Evolutionary conservation across 2,113 vertebrate genomes (phyloP).

Genomic region (Cairina moschata): DNA sequence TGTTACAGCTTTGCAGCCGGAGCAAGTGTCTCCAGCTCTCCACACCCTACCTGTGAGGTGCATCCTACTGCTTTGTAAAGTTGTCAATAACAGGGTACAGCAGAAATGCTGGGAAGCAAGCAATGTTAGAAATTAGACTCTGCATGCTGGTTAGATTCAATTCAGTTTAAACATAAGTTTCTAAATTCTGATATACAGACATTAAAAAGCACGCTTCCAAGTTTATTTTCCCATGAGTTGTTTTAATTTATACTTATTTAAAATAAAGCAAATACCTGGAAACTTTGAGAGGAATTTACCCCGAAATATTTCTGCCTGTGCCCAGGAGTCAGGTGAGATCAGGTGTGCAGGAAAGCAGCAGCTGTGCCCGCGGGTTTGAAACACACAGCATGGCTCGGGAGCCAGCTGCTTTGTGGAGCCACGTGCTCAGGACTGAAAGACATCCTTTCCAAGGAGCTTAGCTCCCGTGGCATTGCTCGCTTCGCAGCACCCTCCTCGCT

Average conservation of each 20-base stretch:
- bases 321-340: neutral
- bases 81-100: neutral
- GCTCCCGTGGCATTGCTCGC: neutral
- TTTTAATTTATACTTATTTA: neutral
- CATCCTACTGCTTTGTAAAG: neutral
- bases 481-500: neutral
- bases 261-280: neutral
- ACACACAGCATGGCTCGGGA: neutral
- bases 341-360: neutral
- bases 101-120: neutral
- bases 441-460: neutral
- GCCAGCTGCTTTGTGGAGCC: neutral
- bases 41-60: neutral
- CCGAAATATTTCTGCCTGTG: neutral
- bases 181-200: neutral
- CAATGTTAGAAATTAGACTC: neutral
- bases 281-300: neutral
- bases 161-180: neutral
- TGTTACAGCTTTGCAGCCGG: neutral
- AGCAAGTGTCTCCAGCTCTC: neutral
- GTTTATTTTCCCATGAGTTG: neutral
- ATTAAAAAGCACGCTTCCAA: neutral
- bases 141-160: neutral
- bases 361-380: neutral
- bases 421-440: neutral